These are phyloP conservation scores for Synodontis membranacea DNA, from an alignment of 2,113 vertebrate species.

Conservation along the genomic window DNA sequence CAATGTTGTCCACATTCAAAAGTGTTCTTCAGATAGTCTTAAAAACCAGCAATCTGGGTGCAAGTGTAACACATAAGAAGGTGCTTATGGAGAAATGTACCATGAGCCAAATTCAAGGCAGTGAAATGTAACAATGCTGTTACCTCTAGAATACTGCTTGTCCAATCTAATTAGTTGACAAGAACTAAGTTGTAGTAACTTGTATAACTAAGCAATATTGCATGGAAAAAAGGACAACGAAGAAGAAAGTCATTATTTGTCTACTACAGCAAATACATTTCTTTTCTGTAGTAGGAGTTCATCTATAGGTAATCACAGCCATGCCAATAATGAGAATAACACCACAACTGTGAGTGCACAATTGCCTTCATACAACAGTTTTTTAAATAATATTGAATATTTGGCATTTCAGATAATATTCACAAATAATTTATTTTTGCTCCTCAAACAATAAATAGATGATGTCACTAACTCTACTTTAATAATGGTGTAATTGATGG, in stretches of 20 bases:
- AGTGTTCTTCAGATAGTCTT: neutral
- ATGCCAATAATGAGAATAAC: too few species aligned
- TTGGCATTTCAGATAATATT: neutral
- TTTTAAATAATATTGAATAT: neutral
- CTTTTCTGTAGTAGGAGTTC: too few species aligned
- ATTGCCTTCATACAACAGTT: neutral
- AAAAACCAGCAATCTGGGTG: neutral
- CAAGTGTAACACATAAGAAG: neutral
- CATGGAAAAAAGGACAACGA: too few species aligned
- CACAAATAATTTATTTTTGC: neutral
- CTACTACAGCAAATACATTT: too few species aligned
- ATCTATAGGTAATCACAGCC: too few species aligned
- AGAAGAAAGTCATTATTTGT: too few species aligned
- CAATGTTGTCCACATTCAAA: neutral
- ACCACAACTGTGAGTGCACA: too few species aligned
- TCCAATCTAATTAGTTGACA: neutral
- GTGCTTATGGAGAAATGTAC: neutral
- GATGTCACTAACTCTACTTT: neutral
- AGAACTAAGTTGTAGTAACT: neutral
- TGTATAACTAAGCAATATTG: too few species aligned
- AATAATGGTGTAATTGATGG: neutral
- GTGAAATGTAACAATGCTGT: neutral
- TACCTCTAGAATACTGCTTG: neutral
- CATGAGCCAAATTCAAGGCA: neutral
- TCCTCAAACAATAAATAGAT: neutral